phyloP scores from a whole-genome alignment of 1,140 invertebrate species.

The Ceratina calcarata region DNA sequence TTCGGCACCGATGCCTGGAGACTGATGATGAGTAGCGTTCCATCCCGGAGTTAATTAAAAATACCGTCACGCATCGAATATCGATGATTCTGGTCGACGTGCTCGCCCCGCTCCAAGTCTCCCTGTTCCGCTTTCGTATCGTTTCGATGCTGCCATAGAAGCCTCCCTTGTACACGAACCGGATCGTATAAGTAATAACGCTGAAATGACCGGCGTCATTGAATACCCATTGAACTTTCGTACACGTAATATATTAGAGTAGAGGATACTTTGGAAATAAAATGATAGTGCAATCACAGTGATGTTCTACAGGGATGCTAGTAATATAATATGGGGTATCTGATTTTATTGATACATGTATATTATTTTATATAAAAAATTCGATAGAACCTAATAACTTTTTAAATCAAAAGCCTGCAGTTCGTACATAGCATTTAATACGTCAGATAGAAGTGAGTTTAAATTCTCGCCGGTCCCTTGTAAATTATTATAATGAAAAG shows the following conservation, averaged over 20 bases:
- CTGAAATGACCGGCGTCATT: conserved; percentile 56
- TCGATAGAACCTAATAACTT: too few species aligned
- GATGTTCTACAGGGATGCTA: too few species aligned
- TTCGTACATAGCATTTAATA: too few species aligned
- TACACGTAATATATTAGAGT: neutral
- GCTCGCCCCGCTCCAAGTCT: neutral
- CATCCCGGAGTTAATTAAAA: conserved; percentile 64
- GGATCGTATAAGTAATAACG: conserved; percentile 37
- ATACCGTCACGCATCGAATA: conserved; percentile 69
- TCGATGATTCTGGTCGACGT: conserved; percentile 53
- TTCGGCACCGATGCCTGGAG: conserved; percentile 2
- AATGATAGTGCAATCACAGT: neutral
- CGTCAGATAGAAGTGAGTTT: too few species aligned
- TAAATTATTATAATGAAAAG: conserved; percentile 68
- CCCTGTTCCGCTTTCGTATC: conserved; percentile 13
- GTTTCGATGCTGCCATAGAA: conserved; percentile 34
- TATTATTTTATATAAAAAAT: too few species aligned
- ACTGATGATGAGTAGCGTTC: conserved; percentile 58
- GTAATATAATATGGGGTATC: too few species aligned
- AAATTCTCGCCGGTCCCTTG: conserved; percentile 25
- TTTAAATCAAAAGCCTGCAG: too few species aligned
- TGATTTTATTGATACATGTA: too few species aligned
- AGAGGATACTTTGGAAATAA: too few species aligned
- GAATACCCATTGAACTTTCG: conserved; percentile 37
- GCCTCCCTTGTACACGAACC: conserved; percentile 3